Evolutionary conservation across 2,113 vertebrate genomes (phyloP).

Genomic region (Caloenas nicobarica): DNA sequence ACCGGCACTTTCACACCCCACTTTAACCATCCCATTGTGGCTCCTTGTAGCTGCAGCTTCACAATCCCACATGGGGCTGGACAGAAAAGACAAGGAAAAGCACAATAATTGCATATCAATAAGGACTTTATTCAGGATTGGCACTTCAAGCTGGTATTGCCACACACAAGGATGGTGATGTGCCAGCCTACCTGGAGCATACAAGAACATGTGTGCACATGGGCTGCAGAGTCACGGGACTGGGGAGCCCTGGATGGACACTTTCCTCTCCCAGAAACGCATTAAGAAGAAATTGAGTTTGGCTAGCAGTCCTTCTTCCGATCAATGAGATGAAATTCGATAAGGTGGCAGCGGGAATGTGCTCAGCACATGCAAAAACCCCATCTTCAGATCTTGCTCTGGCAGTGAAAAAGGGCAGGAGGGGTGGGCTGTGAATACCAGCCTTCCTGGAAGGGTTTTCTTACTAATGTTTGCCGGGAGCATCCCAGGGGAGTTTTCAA

Average conservation of each 20-base stretch:
- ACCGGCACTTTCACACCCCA: background rate
- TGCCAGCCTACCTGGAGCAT: background rate
- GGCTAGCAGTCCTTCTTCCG: background rate
- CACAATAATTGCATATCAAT: rapidly evolving
- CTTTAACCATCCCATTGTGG: background rate
- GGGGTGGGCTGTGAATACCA: background rate
- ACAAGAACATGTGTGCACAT: background rate
- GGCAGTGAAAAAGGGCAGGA: background rate
- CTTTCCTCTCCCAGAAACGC: background rate
- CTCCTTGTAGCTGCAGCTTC: background rate
- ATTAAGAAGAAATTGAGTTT: background rate
- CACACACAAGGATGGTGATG: rapidly evolving
- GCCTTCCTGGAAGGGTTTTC: background rate
- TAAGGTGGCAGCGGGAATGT: background rate
- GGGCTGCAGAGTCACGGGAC: background rate
- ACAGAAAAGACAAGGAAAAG: background rate
- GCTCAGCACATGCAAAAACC: background rate
- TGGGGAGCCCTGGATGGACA: background rate
- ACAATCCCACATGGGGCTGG: background rate
- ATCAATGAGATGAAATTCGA: background rate
- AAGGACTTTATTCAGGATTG: background rate
- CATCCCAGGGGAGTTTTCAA: background rate
- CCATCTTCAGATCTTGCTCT: background rate
- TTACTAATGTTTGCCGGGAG: background rate
- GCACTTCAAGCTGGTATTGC: background rate